Evolutionary conservation across 2,797 vertebrate species (phyloP), one percentile per base, ranked within the genome.

Genomic region (Anableps anableps): DNA sequence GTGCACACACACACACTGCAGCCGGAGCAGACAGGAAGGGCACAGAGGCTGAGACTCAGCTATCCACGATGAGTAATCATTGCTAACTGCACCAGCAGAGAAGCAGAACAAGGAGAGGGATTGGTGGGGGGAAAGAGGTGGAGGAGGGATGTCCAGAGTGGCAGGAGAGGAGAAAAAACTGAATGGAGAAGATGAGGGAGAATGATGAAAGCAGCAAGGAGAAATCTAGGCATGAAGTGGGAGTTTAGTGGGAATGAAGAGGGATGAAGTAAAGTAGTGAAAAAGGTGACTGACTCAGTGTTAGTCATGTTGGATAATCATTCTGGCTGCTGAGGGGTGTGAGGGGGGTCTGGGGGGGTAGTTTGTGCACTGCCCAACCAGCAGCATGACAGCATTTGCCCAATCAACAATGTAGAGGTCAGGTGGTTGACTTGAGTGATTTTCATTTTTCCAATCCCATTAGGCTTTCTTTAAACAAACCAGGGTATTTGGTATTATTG

Each of bases 1-100:
- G 84, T 83, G 72, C 85, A 88, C 86, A 88, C 83, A 79, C 84
- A 76, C 72, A 77, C n/a, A 81, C 75, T 75, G 74, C 74, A 72
- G 85, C 80, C 68, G 77, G 74, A 83, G 87, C 83, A 90, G 88
- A 91, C 91, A 90, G 87, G 86, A 89, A 91, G 88, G 85, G 87
- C 91, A 91, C 79, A 76, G 76, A 87, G 84, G 89, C 82, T 86
- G 91, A 88, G 83, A 85, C 88, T 89, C 75, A 82, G 86, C 88
- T 87, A 85, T 89, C 88, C 80, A 89, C 84, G 83, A 90, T 93
- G 92, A 93, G 87, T 91, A 92, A 93, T 93, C 89, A 89, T 88
- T 72, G 75, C 86, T 89, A 86, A 88, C 82, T 78, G 87, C 86
- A 90, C 89, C 85, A 91, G 85, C 75, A 78, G 78, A 90, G 83